Base-by-base conservation (phyloP, 2,888 invertebrate species). In the Archips crataeganus region DNA sequence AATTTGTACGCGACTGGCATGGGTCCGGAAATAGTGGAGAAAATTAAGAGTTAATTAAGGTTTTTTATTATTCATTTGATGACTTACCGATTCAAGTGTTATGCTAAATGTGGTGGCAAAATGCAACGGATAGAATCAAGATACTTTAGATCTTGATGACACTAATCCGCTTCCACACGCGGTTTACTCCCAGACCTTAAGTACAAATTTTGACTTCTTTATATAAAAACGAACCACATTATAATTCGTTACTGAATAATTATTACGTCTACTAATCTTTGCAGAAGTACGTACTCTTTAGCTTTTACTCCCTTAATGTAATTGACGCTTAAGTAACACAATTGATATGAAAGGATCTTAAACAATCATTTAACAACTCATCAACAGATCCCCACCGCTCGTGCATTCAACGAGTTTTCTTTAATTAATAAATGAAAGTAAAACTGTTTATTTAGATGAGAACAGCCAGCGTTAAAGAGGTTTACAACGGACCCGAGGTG, bases 401-500 rank as follows among this genome's bases (percentile, higher is more conserved):
- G 34, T 51, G 49, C 57, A 68, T 49, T 67, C 23, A 54, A 61
- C 45, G 45, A 61, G 67, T 15, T 54, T 57, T 45, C 45, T 63
- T 66, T 66, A 66, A 68, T 68, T 73, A 49, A 68, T 63, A 68
- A 68, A 63, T 47, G 60, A 57, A 73, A 59, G 63, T 57, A 34
- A 69, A 64, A 49, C 59, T 39, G 49, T 65, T 65, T 60, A 70
- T 54, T 61, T 51, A 34, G 34, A 73, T 54, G 71, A 45, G 54
- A 70, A 61, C 45, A 63, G 45, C 34, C 47, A 11, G 59, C 36
- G 23, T 69, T 67, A 65, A 70, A 74, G 74, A 74, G 69, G 51
- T 70, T 69, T 61, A 70, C 65, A 65, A 36, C 70, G 74, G 64
- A 70, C 42, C 36, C 60, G 45, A 65, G 65, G 70, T 74, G 64